Base-by-base conservation (phyloP, 2,113 vertebrate species). In the Pyxicephalus adspersus region DNA sequence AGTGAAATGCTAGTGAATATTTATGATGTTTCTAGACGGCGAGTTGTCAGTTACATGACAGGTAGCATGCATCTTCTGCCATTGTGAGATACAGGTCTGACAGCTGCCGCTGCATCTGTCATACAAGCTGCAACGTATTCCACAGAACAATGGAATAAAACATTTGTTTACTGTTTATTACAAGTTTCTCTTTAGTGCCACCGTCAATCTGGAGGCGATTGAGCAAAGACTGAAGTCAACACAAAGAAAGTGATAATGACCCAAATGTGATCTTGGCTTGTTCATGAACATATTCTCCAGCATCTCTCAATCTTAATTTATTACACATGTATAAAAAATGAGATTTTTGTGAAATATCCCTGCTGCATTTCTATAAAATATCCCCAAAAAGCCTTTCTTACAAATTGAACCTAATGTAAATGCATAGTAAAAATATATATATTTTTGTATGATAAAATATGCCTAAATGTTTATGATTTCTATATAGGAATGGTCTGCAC, bases 1-100 rank as follows among this genome's bases (percentile, higher is more conserved):
- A 71, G 61, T 38, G 34, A 81, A 55, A 71, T 73, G 25, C 50
- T 52, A 5, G 38, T 73, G 78, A 81, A 81, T 81, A 81, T 81
- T 81, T 73, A 81, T 81, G 67, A 73, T 72, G 19, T 81, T 65
- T 57, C 45, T 54, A 79, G 54, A 81, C 28, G 31, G 67, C 20
- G 58, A 72, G 68, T 31, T 81, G 67, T 73, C 25, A 61, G 45
- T 57, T 63, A 61, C 31, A 71, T 81, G 68, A 81, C 78, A 81
- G 76, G 58, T 31, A 64, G 64, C 78, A 81, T 25, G 68, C 38
- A 73, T 64, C 64, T 64, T 20, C 58, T 81, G 78, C 70, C 78
- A 81, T 28, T 26, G 19, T 52, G 57, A 54, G 34, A 73, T 51
- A 50, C 11, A 34, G 51, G 45, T 9, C 78, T 81, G 78, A 81